Evolutionary conservation across 2,888 invertebrate genomes (phyloP).

Genomic region (Agrenia bidenticulata): DNA sequence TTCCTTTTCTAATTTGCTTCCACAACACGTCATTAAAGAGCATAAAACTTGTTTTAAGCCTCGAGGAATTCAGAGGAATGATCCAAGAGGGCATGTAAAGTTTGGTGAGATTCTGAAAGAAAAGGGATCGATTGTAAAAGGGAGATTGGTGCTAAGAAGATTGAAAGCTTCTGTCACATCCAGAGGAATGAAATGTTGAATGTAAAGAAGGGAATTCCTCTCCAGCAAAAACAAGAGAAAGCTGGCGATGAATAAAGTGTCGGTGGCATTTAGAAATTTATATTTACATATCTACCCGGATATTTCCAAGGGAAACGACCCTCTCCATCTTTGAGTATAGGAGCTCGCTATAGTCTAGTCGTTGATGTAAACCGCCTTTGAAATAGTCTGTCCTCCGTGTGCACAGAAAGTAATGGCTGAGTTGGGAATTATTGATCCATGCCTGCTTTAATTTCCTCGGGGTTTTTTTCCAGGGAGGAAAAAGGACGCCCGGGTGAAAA

Average conservation of each 20-base stretch:
- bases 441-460: slow-evolving; percentile 46
- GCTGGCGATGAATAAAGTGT: slow-evolving; percentile 16
- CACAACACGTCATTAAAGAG: too few relatives aligned
- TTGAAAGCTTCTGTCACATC: too few relatives aligned
- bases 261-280: slow-evolving; percentile 6
- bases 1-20: too few relatives aligned
- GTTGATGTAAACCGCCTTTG: too few relatives aligned
- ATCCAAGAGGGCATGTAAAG: too few relatives aligned
- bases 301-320: slow-evolving; percentile 12
- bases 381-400: not conserved
- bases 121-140: too few relatives aligned
- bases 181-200: too few relatives aligned
- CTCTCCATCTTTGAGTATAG: not conserved
- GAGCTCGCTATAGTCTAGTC: too few relatives aligned
- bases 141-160: too few relatives aligned
- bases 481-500: slow-evolving; percentile 25
- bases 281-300: not conserved
- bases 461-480: slow-evolving; percentile 42
- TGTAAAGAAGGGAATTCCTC: slow-evolving; percentile 14
- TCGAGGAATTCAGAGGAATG: too few relatives aligned
- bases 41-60: too few relatives aligned
- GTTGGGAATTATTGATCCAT: slow-evolving; percentile 45
- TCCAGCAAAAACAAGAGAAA: not conserved
- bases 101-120: too few relatives aligned
- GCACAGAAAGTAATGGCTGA: slow-evolving; percentile 42